Base-by-base conservation (phyloP, 2,888 invertebrate species). In the Gerris lacustris region DNA sequence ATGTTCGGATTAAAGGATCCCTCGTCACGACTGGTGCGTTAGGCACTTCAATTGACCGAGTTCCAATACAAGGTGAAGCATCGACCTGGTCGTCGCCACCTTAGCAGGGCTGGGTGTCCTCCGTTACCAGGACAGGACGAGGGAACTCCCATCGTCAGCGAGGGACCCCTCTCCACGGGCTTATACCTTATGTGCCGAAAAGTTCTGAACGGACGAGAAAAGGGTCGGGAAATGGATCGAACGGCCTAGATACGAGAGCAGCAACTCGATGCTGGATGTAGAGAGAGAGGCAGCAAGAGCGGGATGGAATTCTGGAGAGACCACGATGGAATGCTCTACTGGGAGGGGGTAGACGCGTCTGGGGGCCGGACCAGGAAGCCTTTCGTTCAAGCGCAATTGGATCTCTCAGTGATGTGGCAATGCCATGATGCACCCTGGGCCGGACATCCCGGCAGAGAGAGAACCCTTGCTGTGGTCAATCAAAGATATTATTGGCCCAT, bases 1-100 rank as follows among this genome's bases (percentile, higher is more conserved):
- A 68, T 81, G 0, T 77, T 79, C 70, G 77, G 67, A 0, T 63
- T 80, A 0, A 80, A 80, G 75, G 79, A 80, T 7, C 80, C 79
- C 0, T 79, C 78, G 45, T 78, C 78, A 0, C 76, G 79, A 73
- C 72, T 80, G 66, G 73, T 77, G 6, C 62, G 80, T 5, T 81
- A 79, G 80, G 72, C 77, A 18, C 68, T 80, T 11, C 78, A 76
- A 71, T 70, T 79, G 44, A 74, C 76, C 72, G 78, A 79, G 75
- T 79, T 77, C 69, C 73, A 79, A 47, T 79, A 68, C 15, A 63
- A 11, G n/a, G 71, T 76, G 4, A 62, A 63, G 9, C 74, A 76
- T 45, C 67, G 70, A 17, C 71, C 74, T 6, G 75, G 74, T 0
- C 45, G 47, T 6, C 5, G 18, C 6, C 69, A 74, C 63, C 64